Evolutionary conservation across 37 sponge, comb jelly and placozoan genomes (phyloP), one percentile per base, ranked within the genome.

Genomic region (Crambe crambe): DNA sequence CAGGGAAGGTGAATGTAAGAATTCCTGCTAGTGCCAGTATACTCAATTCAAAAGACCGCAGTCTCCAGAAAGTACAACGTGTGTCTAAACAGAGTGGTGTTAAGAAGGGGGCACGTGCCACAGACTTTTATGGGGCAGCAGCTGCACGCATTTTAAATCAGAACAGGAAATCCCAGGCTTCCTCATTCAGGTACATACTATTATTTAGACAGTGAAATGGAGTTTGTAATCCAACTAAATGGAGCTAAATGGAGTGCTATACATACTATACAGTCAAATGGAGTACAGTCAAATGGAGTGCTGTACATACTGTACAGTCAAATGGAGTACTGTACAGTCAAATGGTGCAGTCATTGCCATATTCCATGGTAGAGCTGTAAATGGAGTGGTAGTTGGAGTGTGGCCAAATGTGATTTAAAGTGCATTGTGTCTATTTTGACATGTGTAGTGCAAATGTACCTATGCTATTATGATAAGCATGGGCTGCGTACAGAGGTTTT

Each of bases 121-220:
- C 56, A 54, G 56, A 56, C 54, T 73, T 73, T 54, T 73, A 73
- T 73, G 74, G 74, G 18, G 36, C 56, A 20, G 74, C 74, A 31
- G 74, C 74, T 22, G 32, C 74, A 27, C 38, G 74, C 3, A 56
- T 73, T 2, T 30, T 73, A 12, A 26, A 30, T 2, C 30, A 70
- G 25, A 22, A 70, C 40, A 38, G n/a, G 66, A 65, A 31, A 30
- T 30, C 71, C 36, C 35, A 29, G 2, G 3, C 59, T 58, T 58
- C 59, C 21, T 23, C 26, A 26, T 58, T 26, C 25, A 26, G 9
- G 54, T 51, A 15, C 15, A 15, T 51, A 15, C 15, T 9, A 9
- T 9, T 51, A 15, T 51, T 18, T 51, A 15, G 15, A 51, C 15
- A 15, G 9, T 9, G 15, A 15, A 9, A 51, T 9, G 15, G 54